A percentile compares a stretch with the other conserved stretches of the same genome.
Evolutionary conservation across 2,797 vertebrate genomes (phyloP).

Genomic region (Dipus sagitta): DNA sequence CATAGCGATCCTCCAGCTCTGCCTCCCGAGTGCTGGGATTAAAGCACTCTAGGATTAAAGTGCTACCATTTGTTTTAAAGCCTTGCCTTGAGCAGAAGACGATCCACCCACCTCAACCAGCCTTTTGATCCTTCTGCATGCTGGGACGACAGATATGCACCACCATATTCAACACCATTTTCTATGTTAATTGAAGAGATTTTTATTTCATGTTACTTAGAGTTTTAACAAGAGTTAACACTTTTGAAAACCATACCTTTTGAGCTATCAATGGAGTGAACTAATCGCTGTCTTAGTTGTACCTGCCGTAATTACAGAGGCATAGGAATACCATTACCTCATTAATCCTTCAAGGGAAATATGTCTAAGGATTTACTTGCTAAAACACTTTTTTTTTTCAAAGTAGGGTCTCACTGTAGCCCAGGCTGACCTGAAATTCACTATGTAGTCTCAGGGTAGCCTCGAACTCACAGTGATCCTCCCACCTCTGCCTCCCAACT

Average conservation of each 20-base stretch:
- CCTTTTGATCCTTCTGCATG: not conserved
- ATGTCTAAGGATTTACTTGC: not conserved
- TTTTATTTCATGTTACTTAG: not conserved
- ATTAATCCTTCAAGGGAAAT: not conserved
- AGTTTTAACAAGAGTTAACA: not conserved
- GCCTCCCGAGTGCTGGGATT: no score
- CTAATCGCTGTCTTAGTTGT: not conserved
- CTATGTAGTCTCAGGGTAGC: no score
- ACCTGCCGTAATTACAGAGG: not conserved
- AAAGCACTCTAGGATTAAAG: no score
- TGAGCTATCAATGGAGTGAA: not conserved
- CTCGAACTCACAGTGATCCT: no score
- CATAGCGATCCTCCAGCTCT: no score
- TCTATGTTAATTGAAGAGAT: not conserved
- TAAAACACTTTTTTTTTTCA: constrained; percentile 15
- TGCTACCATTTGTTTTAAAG: not conserved
- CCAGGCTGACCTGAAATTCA: no score
- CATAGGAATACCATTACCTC: not conserved
- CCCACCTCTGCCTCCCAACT: no score
- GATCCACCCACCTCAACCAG: not conserved
- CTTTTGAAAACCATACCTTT: constrained; percentile 13
- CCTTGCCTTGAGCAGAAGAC: not conserved
- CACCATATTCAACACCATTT: not conserved
- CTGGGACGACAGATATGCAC: no score
- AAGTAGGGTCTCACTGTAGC: no score